phyloP scores from a whole-genome alignment of 2,888 invertebrate species.

The Rhingia campestris region DNA sequence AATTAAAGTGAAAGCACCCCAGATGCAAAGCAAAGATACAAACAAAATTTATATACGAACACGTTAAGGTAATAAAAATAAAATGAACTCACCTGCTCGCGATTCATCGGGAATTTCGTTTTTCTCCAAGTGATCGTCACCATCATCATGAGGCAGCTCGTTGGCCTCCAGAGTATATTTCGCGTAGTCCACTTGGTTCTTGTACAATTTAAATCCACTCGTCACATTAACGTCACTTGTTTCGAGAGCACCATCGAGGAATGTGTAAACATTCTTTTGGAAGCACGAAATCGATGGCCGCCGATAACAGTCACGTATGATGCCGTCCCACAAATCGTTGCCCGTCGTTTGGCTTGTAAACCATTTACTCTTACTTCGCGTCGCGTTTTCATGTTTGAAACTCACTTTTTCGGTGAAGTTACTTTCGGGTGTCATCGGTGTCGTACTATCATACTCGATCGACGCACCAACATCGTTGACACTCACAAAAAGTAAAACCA shows the following conservation, averaged over 20 bases:
- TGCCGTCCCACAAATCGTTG: conserved; percentile 89
- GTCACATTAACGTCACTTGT: conserved; percentile 87
- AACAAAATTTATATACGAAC: conserved; percentile 15
- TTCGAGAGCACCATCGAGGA: conserved; percentile 87
- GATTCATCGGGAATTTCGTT: conserved; percentile 78
- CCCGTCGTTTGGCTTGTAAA: conserved; percentile 83
- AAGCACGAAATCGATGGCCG: conserved; percentile 89
- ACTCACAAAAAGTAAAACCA: conserved; percentile 59
- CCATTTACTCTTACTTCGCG: conserved; percentile 55
- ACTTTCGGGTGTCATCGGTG: conserved; percentile 49
- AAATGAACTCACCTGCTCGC: conserved; percentile 77
- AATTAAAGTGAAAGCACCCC: conserved; percentile 66
- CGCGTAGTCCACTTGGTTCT: conserved; percentile 86
- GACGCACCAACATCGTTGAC: conserved; percentile 47
- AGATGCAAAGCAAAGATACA: conserved; percentile 27
- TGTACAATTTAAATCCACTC: conserved; percentile 86
- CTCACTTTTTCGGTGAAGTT: background rate
- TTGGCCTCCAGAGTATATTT: conserved; percentile 85
- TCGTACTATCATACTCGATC: conserved; percentile 45
- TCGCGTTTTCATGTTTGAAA: conserved; percentile 39
- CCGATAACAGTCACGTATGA: conserved; percentile 88
- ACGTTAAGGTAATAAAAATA: conserved; percentile 9
- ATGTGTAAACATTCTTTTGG: conserved; percentile 90
- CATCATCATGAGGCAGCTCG: conserved; percentile 54
- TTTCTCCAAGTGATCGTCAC: conserved; percentile 76